Evolutionary conservation across 1,140 invertebrate species (phyloP).

Genomic region (Bactericera cockerelli): DNA sequence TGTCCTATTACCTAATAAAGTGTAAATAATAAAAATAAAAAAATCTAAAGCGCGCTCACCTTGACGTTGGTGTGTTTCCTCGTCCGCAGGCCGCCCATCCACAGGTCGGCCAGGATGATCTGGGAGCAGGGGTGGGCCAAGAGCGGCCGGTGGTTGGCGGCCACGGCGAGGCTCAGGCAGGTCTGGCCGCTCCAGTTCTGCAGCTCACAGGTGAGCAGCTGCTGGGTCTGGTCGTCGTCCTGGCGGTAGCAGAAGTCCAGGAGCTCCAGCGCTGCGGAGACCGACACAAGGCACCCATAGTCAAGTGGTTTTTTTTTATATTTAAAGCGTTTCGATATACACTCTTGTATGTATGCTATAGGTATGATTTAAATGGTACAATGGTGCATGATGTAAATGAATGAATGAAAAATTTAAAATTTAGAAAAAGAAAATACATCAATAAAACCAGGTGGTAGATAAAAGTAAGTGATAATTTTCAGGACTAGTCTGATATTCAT

Average conservation of each 20-base stretch:
- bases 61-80: slow-evolving; percentile 88
- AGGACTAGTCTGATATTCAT: too few species aligned
- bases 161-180: slow-evolving; percentile 84
- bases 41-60: too few species aligned
- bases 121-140: slow-evolving; percentile 93
- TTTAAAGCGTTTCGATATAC: too few species aligned
- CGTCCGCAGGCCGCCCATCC: slow-evolving; percentile 94
- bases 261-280: slow-evolving; percentile 63
- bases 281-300: slow-evolving; percentile 16
- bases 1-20: too few species aligned
- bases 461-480: too few species aligned
- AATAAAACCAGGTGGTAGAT: too few species aligned
- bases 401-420: too few species aligned
- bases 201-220: slow-evolving; percentile 86
- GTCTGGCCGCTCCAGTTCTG: slow-evolving; percentile 96
- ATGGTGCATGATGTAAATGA: too few species aligned
- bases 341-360: too few species aligned
- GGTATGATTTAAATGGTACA: too few species aligned
- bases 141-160: slow-evolving; percentile 82
- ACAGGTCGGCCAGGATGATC: slow-evolving; percentile 91
- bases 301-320: not conserved
- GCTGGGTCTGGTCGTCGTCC: slow-evolving; percentile 88
- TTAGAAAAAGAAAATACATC: too few species aligned
- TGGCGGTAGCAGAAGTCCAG: slow-evolving; percentile 90
- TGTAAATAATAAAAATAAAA: too few species aligned